Percentiles rank a stretch among this genome's conserved stretches.
Evolutionary conservation across 2,113 vertebrate genomes (phyloP).

Genomic region (Osmerus mordax): DNA sequence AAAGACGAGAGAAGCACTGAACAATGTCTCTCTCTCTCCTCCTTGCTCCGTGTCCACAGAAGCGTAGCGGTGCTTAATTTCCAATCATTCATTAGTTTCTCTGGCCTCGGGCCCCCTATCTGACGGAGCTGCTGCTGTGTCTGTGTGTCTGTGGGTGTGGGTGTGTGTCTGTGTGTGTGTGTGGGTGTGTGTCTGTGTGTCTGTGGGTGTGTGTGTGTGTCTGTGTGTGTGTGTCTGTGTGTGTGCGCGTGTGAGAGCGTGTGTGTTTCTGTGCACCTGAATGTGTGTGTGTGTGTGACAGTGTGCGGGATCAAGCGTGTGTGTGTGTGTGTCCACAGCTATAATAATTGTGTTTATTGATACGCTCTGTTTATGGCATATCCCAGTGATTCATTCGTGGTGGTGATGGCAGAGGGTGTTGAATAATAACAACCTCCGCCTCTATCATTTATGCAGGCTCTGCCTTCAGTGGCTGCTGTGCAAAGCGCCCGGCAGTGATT

Average conservation of each 20-base stretch:
- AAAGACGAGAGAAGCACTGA: neutral
- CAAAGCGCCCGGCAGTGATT: conserved; percentile 20
- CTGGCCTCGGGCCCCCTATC: conserved; percentile 24
- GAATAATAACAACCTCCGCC: conserved; percentile 4
- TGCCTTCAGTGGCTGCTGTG: conserved; percentile 25
- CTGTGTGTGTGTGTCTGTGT: conserved; percentile 34
- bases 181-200: neutral
- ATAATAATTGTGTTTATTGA: conserved; percentile 60
- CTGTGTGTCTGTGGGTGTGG: neutral
- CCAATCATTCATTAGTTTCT: conserved; percentile 56
- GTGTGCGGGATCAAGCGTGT: conserved; percentile 23
- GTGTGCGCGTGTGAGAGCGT: neutral
- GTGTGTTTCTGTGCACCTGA: neutral
- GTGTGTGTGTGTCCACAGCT: conserved; percentile 33
- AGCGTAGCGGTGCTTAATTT: conserved; percentile 36
- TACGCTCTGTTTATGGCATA: conserved; percentile 41
- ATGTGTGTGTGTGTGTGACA: neutral
- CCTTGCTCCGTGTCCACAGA: conserved; percentile 9
- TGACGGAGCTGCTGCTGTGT: neutral
- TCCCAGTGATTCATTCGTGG: conserved; percentile 46
- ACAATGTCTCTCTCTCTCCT: no score
- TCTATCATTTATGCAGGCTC: conserved; percentile 34
- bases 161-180: neutral
- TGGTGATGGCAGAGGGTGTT: conserved; percentile 4
- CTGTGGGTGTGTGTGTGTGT: neutral